Base-by-base conservation (phyloP, 2,113 vertebrate genomes). In the Phaethornis superciliosus region DNA sequence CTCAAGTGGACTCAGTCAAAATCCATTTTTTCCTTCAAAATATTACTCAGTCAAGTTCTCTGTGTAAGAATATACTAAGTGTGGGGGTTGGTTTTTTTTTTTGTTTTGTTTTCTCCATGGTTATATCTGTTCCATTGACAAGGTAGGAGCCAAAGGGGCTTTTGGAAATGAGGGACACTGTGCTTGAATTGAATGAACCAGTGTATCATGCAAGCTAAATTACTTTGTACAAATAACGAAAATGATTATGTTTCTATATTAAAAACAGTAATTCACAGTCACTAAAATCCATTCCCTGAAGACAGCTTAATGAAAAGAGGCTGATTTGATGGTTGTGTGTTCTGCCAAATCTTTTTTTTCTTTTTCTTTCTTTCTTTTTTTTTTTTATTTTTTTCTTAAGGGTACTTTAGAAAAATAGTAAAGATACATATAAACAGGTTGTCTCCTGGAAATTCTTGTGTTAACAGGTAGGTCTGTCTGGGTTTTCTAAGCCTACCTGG, bases 191-290 rank as follows among this genome's bases (percentile, higher is more conserved):
- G 81, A 81, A 56, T 10, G 7, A 64, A 93, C 49, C 54, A 21
- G 27, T 44, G 19, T 17, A 68, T 85, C 82, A 56, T 9, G 1
- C 63, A 49, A 83, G 79, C 64, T 74, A 15, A 84, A 81, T 88
- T 44, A 46, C 54, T 81, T 63, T 44, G 30, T 90, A 74, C 62
- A 69, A 95, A 93, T 69, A 91, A 75, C 76, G 86, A 96, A 94
- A 82, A 75, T 0, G 3, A 92, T 94, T 90, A 93, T 37, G 24
- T 27, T 87, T 92, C 85, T 95, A 90, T 95, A 95, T 95, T 95
- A 96, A 97, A 95, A 95, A 83, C 94, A 93, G 91, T 95, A 95
- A 95, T 93, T 97, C 95, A 86, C 30, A 89, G 89, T 91, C 89
- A 91, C 88, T 87, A 83, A 91, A 95, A 78, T 44, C 35, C 37